A percentile compares a stretch with the other conserved stretches of the same genome.
phyloP scores from a whole-genome alignment of 2,888 invertebrate genomes.

The Lasius platythorax region DNA sequence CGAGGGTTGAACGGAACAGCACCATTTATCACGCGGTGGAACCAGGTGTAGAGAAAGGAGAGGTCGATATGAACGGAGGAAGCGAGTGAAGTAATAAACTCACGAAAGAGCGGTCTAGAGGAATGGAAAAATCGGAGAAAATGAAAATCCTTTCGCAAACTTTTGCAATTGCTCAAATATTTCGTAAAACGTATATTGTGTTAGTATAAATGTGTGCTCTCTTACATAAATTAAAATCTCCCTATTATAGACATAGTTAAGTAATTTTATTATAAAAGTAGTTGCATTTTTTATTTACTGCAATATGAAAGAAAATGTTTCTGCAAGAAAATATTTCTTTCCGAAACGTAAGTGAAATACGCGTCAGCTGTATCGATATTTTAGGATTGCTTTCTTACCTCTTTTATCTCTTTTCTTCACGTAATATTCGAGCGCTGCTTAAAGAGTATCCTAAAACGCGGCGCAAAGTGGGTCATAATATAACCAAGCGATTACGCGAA shows the following conservation, averaged over 20 bases:
- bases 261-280: slow-evolving; percentile 7
- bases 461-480: slow-evolving; percentile 62
- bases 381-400: neutral
- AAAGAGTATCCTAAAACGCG: slow-evolving; percentile 59
- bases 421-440: slow-evolving; percentile 11
- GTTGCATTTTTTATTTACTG: neutral
- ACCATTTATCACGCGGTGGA: slow-evolving; percentile 82
- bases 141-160: slow-evolving; percentile 71
- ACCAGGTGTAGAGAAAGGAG: slow-evolving; percentile 80
- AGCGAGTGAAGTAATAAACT: slow-evolving; percentile 72
- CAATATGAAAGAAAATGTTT: neutral
- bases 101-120: slow-evolving; percentile 67
- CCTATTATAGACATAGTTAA: neutral
- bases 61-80: slow-evolving; percentile 65
- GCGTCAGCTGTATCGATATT: neutral
- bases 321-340: neutral
- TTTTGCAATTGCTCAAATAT: slow-evolving; percentile 64
- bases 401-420: neutral
- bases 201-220: neutral
- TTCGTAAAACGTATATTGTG: slow-evolving; percentile 20
- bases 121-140: slow-evolving; percentile 67
- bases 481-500: slow-evolving; percentile 77
- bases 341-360: neutral
- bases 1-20: slow-evolving; percentile 77
- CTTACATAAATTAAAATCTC: neutral